Evolutionary conservation across 2,113 vertebrate genomes (phyloP).

Genomic region (Ptychochromis oligacanthus): DNA sequence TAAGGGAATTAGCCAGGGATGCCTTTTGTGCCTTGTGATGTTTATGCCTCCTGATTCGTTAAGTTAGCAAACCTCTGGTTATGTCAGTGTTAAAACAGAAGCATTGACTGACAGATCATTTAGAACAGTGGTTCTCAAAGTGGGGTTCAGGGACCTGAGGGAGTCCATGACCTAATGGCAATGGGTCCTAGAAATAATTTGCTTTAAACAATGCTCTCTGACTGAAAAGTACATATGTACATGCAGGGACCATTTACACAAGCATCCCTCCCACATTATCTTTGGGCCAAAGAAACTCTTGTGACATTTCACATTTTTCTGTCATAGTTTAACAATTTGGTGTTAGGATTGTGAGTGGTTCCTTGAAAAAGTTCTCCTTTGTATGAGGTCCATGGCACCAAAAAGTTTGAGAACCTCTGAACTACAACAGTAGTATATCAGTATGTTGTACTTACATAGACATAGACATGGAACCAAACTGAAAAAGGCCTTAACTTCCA

Average conservation of each 20-base stretch:
- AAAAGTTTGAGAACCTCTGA: too few species aligned
- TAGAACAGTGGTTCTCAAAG: neutral
- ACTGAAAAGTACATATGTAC: neutral
- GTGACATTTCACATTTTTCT: too few species aligned
- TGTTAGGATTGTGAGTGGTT: too few species aligned
- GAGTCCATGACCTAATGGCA: neutral
- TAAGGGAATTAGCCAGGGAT: conserved; percentile 18
- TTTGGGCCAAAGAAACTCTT: too few species aligned
- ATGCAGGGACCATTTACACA: neutral
- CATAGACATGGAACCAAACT: conserved; percentile 1
- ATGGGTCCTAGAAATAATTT: neutral
- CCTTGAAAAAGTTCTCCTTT: too few species aligned
- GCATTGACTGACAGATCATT: neutral
- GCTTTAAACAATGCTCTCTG: neutral
- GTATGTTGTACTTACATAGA: neutral
- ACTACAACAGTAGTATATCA: neutral
- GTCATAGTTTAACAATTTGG: too few species aligned
- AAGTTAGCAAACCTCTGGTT: conserved; percentile 3
- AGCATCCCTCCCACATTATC: neutral
- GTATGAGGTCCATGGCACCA: too few species aligned
- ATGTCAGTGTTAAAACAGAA: neutral
- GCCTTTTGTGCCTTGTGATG: conserved; percentile 48
- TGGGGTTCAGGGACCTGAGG: neutral
- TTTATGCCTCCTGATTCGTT: conserved; percentile 4
- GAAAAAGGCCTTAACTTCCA: neutral